Evolutionary conservation across 2,797 vertebrate genomes (phyloP).

Genomic region (Anas acuta): DNA sequence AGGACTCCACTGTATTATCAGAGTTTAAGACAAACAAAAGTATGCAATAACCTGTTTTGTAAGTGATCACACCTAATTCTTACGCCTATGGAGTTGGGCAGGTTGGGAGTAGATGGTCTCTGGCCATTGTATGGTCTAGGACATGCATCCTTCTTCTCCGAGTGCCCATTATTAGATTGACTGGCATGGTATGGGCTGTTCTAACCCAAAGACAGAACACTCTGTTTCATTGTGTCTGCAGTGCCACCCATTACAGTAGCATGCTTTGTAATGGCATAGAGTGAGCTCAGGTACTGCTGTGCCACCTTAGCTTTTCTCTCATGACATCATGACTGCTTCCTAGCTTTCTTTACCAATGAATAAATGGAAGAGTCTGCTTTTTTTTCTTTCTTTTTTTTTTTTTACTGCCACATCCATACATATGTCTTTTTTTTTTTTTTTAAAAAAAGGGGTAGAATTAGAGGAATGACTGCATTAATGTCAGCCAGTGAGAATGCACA

Average conservation of each 20-base stretch:
- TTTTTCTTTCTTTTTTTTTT: neutral
- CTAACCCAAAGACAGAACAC: accelerated
- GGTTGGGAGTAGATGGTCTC: neutral
- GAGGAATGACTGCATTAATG: neutral
- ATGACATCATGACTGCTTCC: neutral
- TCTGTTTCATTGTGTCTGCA: neutral
- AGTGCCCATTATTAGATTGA: neutral
- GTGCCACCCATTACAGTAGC: neutral
- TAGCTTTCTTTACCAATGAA: neutral
- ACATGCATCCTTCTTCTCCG: neutral
- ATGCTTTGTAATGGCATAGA: neutral
- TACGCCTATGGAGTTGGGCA: accelerated
- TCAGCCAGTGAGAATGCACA: neutral
- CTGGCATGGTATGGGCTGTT: neutral
- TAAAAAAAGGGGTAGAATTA: neutral
- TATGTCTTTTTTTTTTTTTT: neutral
- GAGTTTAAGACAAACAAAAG: neutral
- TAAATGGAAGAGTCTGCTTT: neutral
- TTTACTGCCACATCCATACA: neutral
- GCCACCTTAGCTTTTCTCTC: neutral
- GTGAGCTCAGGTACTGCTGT: neutral
- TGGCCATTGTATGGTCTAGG: neutral
- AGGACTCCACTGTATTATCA: neutral
- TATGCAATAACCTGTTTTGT: neutral
- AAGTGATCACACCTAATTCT: neutral